Conservation (phyloP, 2,888 invertebrate species). For the Elegia similella region DNA sequence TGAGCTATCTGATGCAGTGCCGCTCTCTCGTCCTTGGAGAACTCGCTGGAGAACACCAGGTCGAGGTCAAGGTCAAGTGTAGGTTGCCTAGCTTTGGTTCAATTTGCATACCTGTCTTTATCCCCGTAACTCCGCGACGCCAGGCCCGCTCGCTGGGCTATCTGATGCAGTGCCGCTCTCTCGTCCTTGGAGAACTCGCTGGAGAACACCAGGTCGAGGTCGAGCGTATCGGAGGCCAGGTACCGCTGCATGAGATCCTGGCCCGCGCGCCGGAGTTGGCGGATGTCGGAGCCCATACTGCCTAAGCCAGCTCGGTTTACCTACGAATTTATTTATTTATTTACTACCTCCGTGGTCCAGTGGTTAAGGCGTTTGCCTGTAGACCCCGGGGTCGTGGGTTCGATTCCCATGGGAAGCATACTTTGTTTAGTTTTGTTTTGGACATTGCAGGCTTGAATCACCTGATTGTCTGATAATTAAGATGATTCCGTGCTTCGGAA, state of each 20-base stretch:
- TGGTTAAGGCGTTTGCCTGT: too few relatives aligned
- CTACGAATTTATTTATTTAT: slow-evolving; percentile 31
- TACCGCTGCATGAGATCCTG: slow-evolving; percentile 53
- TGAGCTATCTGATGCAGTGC: slow-evolving; percentile 11
- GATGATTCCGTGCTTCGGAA: too few relatives aligned
- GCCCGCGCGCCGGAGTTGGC: slow-evolving; percentile 45
- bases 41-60: slow-evolving; percentile 39
- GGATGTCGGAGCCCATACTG: slow-evolving; percentile 39
- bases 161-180: slow-evolving; percentile 6
- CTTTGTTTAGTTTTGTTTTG: too few relatives aligned
- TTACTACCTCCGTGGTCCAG: too few relatives aligned
- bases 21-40: slow-evolving; percentile 13
- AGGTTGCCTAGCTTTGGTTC: too few relatives aligned
- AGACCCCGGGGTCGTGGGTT: too few relatives aligned
- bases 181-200: slow-evolving; percentile 12
- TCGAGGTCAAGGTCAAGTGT: too few relatives aligned
- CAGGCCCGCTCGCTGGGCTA: slow-evolving; percentile 10
- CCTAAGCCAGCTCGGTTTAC: slow-evolving; percentile 68
- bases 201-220: slow-evolving; percentile 70
- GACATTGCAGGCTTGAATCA: too few relatives aligned
- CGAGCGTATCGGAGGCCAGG: slow-evolving; percentile 58
- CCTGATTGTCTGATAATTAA: too few relatives aligned
- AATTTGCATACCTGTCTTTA: slow-evolving; percentile 8
- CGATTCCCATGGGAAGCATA: too few relatives aligned
- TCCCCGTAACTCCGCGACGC: slow-evolving; percentile 13